Conservation (phyloP, 1,140 invertebrate species). For the Phortica variegata region DNA sequence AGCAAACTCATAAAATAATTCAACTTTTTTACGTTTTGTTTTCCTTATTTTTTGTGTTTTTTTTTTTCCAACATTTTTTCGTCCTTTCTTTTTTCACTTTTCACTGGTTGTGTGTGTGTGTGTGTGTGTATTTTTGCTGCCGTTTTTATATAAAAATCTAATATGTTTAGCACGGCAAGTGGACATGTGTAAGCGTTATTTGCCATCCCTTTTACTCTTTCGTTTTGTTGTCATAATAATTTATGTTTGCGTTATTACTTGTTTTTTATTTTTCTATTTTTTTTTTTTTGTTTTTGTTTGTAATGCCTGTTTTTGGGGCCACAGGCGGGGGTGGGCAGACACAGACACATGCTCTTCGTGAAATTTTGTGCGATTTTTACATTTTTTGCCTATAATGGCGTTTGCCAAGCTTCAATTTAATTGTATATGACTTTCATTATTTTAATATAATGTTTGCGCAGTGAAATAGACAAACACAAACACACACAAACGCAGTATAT, state of each 20-base stretch:
- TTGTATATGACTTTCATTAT: conserved; percentile 4
- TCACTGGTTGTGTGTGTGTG: neutral
- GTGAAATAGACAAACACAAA: conserved; percentile 3
- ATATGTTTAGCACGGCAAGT: neutral
- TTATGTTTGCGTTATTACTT: conserved; percentile 12
- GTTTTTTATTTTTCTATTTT: conserved; percentile 11
- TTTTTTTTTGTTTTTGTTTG: conserved; percentile 1
- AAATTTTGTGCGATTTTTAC: no score
- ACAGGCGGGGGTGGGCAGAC: neutral
- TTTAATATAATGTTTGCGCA: conserved; percentile 3
- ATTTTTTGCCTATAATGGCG: no score
- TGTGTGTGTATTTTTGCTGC: neutral
- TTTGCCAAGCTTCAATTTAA: conserved; percentile 6
- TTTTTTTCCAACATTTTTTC: neutral
- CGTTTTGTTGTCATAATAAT: conserved; percentile 1
- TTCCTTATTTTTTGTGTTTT: neutral
- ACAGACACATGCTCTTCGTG: neutral
- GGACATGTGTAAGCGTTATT: neutral
- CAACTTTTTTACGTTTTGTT: neutral
- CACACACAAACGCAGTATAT: conserved; percentile 1
- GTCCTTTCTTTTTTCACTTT: neutral
- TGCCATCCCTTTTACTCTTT: neutral
- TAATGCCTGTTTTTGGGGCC: neutral
- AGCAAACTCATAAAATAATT: neutral
- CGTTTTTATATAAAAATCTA: conserved; percentile 1